A percentile compares a stretch with the other conserved stretches of the same genome.
These are phyloP conservation scores for Clarias laeviceps DNA, from an alignment of 2,797 vertebrate species.

Conservation along the genomic window DNA sequence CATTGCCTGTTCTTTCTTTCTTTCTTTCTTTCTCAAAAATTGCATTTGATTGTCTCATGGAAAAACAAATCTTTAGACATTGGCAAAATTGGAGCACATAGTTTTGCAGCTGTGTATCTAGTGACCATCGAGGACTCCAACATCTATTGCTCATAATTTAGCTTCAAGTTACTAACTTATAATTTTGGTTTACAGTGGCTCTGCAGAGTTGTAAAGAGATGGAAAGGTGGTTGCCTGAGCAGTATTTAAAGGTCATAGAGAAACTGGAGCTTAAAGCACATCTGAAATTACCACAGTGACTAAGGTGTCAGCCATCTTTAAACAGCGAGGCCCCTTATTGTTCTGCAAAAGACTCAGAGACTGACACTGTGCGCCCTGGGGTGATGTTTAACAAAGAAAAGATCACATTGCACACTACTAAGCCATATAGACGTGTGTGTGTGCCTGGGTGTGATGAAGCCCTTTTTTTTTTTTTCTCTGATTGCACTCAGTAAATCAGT, in stretches of 20 bases:
- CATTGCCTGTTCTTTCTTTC: not conserved
- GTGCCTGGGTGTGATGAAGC: not conserved
- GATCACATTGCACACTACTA: conserved; percentile 45
- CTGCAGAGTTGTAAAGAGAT: not conserved
- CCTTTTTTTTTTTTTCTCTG: not conserved
- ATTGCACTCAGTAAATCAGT: not conserved
- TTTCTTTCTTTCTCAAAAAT: not conserved
- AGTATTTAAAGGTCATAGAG: conserved; percentile 50
- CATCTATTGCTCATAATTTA: not conserved
- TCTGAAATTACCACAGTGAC: conserved; percentile 45
- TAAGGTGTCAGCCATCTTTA: conserved; percentile 41
- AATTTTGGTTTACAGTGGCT: not conserved
- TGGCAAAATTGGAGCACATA: not conserved
- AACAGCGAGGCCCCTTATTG: conserved; percentile 37
- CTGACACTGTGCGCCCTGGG: conserved; percentile 45
- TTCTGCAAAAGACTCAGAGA: conserved; percentile 21
- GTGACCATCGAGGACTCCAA: not conserved
- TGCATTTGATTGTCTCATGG: not conserved
- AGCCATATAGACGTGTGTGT: conserved; percentile 13
- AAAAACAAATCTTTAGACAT: not conserved
- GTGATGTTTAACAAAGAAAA: conserved; percentile 48
- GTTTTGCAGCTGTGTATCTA: not conserved
- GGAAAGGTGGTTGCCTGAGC: conserved; percentile 36
- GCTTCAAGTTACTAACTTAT: not conserved
- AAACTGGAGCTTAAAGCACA: conserved; percentile 21